These are phyloP conservation scores for Edolisoma coerulescens DNA, from an alignment of 2,113 vertebrate species.

Conservation along the genomic window DNA sequence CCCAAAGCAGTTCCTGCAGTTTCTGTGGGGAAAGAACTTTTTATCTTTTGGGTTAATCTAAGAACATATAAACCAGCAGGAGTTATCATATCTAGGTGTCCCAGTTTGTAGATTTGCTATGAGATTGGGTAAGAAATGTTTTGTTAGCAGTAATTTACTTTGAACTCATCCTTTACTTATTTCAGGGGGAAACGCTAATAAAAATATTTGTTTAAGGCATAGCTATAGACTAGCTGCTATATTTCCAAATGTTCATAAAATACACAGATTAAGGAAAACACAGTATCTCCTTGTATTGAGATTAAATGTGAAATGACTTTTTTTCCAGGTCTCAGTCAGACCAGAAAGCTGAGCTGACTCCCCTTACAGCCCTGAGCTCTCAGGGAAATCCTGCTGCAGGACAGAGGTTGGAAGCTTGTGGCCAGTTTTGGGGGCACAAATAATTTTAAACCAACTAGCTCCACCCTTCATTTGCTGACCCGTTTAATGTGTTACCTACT, in stretches of 20 bases:
- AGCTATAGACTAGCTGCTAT: neutral
- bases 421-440: neutral
- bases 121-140: neutral
- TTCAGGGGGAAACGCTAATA: neutral
- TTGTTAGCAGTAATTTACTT: neutral
- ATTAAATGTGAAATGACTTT: neutral
- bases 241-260: neutral
- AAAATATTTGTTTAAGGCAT: neutral
- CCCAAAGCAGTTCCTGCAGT: neutral
- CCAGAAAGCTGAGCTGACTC: neutral
- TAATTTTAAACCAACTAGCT: neutral
- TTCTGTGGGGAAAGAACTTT: neutral
- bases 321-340: neutral
- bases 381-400: neutral
- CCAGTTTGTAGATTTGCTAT: neutral
- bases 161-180: neutral
- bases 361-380: rapidly evolving
- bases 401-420: neutral
- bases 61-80: neutral
- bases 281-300: neutral
- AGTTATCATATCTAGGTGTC: neutral
- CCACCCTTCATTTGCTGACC: neutral
- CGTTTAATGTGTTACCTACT: neutral
- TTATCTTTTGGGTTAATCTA: neutral
- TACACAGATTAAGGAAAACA: neutral